Conservation (phyloP, 2,113 vertebrate genomes). For the Pteronura brasiliensis region DNA sequence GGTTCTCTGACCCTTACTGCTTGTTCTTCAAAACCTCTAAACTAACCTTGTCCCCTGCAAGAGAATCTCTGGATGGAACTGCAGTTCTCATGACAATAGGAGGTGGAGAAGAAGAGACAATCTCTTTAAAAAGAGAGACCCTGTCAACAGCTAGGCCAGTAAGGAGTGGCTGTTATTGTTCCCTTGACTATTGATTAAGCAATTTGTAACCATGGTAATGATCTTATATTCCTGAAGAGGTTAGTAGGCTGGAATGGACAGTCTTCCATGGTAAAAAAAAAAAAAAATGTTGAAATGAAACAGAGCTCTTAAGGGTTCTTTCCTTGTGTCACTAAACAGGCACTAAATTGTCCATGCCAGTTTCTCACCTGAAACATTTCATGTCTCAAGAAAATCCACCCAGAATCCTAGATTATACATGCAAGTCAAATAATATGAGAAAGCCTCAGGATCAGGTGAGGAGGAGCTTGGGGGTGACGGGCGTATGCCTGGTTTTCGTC, state of each 20-base stretch:
- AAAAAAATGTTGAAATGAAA: slow-evolving; percentile 7
- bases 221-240: slow-evolving; percentile 39
- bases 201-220: slow-evolving; percentile 45
- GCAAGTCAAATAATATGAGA: background rate
- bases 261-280: background rate
- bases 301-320: background rate
- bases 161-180: background rate
- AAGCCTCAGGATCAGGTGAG: background rate
- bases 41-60: background rate
- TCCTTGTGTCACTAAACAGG: background rate
- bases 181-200: slow-evolving; percentile 43
- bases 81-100: background rate
- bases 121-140: background rate
- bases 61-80: background rate
- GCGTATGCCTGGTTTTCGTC: background rate
- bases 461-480: background rate
- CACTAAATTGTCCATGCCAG: background rate
- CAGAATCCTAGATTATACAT: background rate
- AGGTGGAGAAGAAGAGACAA: background rate
- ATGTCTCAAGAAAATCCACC: background rate
- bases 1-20: background rate
- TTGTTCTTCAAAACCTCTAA: slow-evolving; percentile 14
- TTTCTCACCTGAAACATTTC: background rate
- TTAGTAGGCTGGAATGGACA: slow-evolving; percentile 3
- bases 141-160: background rate